Conservation (phyloP, 2,888 invertebrate species). For the Formica aserva region DNA sequence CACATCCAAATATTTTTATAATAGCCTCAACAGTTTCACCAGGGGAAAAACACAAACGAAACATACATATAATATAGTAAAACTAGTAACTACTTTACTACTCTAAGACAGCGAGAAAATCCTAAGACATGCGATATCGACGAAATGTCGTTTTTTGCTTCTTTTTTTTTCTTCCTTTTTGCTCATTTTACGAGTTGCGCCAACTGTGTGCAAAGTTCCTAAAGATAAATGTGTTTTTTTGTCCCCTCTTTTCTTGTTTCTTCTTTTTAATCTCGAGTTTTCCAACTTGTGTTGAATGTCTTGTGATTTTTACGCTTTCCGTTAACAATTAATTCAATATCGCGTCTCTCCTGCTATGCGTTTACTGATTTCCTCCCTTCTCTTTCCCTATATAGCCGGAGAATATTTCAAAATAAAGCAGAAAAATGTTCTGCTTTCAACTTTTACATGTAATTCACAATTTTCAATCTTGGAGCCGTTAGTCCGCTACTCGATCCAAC, state of each 20-base stretch:
- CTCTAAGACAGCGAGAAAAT: conserved; percentile 84
- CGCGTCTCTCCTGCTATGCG: conserved; percentile 76
- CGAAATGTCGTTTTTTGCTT: conserved; percentile 59
- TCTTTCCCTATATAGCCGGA: conserved; percentile 75
- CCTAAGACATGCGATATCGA: conserved; percentile 83
- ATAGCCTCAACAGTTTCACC: conserved; percentile 85
- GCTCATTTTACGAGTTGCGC: conserved; percentile 70
- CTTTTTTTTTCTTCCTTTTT: conserved; percentile 59
- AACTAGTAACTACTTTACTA: conserved; percentile 84
- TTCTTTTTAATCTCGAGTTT: conserved; percentile 67
- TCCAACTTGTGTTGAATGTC: conserved; percentile 76
- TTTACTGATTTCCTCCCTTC: conserved; percentile 57
- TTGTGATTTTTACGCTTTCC: conserved; percentile 84
- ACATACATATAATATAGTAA: conserved; percentile 84
- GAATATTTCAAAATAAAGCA: conserved; percentile 81
- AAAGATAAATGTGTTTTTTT: conserved; percentile 57
- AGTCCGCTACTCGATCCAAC: conserved; percentile 73
- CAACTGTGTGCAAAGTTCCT: conserved; percentile 66
- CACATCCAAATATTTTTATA: conserved; percentile 79
- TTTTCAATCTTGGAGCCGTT: conserved; percentile 79
- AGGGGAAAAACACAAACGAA: conserved; percentile 85
- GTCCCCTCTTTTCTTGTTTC: conserved; percentile 54
- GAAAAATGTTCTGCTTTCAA: conserved; percentile 76
- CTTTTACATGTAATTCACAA: conserved; percentile 77
- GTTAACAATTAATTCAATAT: conserved; percentile 84